Evolutionary conservation across 2,113 vertebrate species (phyloP), one percentile per base, ranked within the genome.

Genomic region (Microtus oregoni): DNA sequence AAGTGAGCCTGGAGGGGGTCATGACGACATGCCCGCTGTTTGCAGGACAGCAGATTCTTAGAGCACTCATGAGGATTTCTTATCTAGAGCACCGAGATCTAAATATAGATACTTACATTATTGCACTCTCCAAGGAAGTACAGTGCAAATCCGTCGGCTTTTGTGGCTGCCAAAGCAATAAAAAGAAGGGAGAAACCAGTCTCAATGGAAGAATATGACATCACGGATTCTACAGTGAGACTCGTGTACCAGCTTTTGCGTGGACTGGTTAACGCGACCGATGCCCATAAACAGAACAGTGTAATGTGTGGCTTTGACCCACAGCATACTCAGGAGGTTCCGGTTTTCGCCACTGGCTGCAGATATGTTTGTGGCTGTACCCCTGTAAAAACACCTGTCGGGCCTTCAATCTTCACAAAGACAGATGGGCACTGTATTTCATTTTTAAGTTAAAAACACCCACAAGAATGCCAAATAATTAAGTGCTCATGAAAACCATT

Each of bases 111-210:
- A 99, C 99, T 99, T 99, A 99, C 99, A 98, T 99, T 99, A 99
- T 99, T 99, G 99, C 99, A 99, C 99, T 99, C 99, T 98, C 99
- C 99, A 98, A 99, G 99, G 99, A 99, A 99, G 99, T 99, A 99
- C 96, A 99, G 99, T 99, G 99, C 99, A 99, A 99, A 99, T 98
- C 99, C 99, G 98, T 99, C 99, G 98, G 99, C 99, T 99, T 99
- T 99, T 93, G 99, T 99, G 98, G 99, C 99, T 99, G 99, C 91
- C 96, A 98, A 98, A 97, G 81, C 55, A 99, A 97, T 79, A 96
- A 97, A 96, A 97, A 61, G 98, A 98, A 97, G 98, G 78, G 98
- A 98, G 77, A 98, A 82, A 97, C 96, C 96, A 63, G 88, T 95
- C 92, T 97, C 89, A 92, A 44, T 96, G 83, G 19, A 73, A 85